Base-by-base conservation (phyloP, 1,140 invertebrate species). In the Portunus trituberculatus region DNA sequence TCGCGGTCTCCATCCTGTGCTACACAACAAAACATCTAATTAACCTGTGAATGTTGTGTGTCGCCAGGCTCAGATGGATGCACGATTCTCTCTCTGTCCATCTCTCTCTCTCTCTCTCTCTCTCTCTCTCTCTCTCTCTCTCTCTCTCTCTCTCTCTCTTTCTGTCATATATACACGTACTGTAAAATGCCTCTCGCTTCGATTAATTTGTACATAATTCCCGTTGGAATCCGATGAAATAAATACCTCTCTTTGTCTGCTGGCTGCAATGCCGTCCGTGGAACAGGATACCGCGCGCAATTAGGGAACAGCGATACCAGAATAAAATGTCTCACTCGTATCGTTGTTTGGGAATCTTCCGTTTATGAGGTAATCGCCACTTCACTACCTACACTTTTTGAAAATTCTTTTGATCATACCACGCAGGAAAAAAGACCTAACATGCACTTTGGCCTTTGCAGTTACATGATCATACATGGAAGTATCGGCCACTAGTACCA, bases 61-160 rank as follows among this genome's bases (percentile, higher is more conserved):
- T n/a, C n/a, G n/a, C n/a, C n/a, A n/a, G n/a, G n/a, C n/a, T n/a
- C n/a, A n/a, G n/a, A n/a, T n/a, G n/a, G n/a, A n/a, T n/a, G n/a
- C n/a, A n/a, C n/a, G n/a, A n/a, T n/a, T 39, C 25, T 83, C 25
- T 83, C 29, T 83, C 25, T 25, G 1, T 25, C 29, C 7, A 1
- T n/a, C 29, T 83, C 29, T 83, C 29, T n/a, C 25, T 83, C 29
- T 29, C 76, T n/a, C 25, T 83, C 76, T 83, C 29, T 25, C 29
- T 29, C 76, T 29, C 29, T 83, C 25, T 29, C 29, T 83, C 76
- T n/a, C 25, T 29, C 76, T 29, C 76, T 29, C 76, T 29, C 76
- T 32, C 86, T 32, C 20, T 88, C 86, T 29, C 16, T 31, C 86
- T 88, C 86, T 88, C 86, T 88, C 86, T 88, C 86, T 88, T 16